Evolutionary conservation across 2,113 vertebrate genomes (phyloP), one percentile per base, ranked within the genome.

Genomic region (Hoplias malabaricus): DNA sequence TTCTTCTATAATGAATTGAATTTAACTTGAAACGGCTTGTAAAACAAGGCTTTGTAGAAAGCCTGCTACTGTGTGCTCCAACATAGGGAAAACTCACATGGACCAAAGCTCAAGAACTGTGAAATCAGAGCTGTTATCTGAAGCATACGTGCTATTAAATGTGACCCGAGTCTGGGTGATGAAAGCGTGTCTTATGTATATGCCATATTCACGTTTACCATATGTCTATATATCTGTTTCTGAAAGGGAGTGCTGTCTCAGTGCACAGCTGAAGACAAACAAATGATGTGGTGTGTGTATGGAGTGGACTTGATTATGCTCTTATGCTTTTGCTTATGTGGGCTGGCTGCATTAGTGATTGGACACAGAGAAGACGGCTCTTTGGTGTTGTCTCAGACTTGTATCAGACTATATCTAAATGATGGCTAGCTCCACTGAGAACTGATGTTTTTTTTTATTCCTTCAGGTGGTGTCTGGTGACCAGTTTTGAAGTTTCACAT

Each of bases 311-410:
- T 29, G 16, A 59, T 59, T 29, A 43, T 43, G 54, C 34, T 42
- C 53, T 34, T 59, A 2, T 48, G 11, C 40, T 62, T 2, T 1
- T 46, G 11, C 12, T 33, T 57, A 5, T 31, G 54, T 42, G 27
- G 21, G 42, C 10, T 25, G 16, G 2, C 8, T 34, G 57, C 14
- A 27, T 23, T 33, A 73, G 27, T 61, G 71, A 63, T 31, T 73
- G 38, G 56, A 13, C 25, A 23, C n/a, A 21, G 54, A 59, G 42
- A 29, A 72, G 69, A 72, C 4, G 16, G 71, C 38, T 61, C 57
- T 61, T 43, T 42, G 31, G 19, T 62, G 56, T 48, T 73, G 56
- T 33, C 36, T 40, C 31, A 33, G 29, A 77, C 54, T 42, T 25
- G n/a, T n/a, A 74, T 63, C 57, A 48, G 31, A 33, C 9, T 31